Base-by-base conservation (phyloP, 2,797 vertebrate genomes). In the Anas acuta region DNA sequence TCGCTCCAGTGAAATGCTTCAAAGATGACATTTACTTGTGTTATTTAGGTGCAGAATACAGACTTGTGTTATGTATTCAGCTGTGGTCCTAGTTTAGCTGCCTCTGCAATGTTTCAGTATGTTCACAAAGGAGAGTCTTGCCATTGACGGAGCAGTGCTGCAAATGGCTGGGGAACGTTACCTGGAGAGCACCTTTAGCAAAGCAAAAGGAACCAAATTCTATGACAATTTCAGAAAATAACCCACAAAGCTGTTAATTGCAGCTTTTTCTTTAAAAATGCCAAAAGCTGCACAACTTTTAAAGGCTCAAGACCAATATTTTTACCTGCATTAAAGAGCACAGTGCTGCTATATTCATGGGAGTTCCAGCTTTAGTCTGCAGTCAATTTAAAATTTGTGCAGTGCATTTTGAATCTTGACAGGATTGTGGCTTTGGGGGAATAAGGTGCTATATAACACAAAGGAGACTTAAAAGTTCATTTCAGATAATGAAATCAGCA, bases 401-500 rank as follows among this genome's bases (percentile, higher is more conserved):
- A 89, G 43, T 75, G 49, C n/a, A 30, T 11, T 75, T 82, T 87
- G 45, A 60, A 57, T 87, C 49, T 67, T 74, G 53, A 49, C 30
- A 74, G 64, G 49, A 65, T 4, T 65, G 49, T 56, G 75, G 72
- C 78, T 95, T 45, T 84, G 67, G 25, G 67, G 22, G 60, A 81
- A 14, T 45, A 72, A 76, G 45, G 75, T 65, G 61, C 83, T 90
- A 5, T 23, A 4, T 26, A 80, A 79, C 54, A 83, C 37, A 69
- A 74, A 76, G 54, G 87, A 16, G 37, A 69, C 74, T 67, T 71
- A 67, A 61, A 51, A 81, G 65, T 47, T 87, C 74, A 89, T 85
- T 37, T 78, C 85, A 91, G 74, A 66, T 82, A 91, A 92, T 64
- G 47, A 87, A 89, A 92, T 80, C 62, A 81, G 75, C 65, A 74